Evolutionary conservation across 2,888 invertebrate genomes (phyloP), one percentile per base, ranked within the genome.

Genomic region (Subacronicta megacephala): DNA sequence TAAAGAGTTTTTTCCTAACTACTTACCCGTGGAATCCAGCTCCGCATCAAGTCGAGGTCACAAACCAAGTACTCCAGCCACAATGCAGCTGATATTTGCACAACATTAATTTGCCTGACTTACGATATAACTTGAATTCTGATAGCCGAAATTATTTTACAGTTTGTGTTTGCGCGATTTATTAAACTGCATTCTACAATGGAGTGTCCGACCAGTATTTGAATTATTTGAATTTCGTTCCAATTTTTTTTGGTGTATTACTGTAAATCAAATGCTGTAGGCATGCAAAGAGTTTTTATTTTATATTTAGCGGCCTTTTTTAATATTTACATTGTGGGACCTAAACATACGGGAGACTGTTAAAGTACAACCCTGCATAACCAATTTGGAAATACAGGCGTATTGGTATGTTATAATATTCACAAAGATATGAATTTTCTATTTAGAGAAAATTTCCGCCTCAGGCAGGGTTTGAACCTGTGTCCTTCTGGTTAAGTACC

Each of bases 21-120:
- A n/a, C n/a, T n/a, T n/a, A n/a, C n/a, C n/a, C 31, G 12, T 29
- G 7, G 12, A 26, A 42, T 33, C 2, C 13, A 10, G 33, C 16
- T 15, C 12, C 7, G 29, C 41, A 16, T 23, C 35, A 16, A 16
- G 12, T 18, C 23, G 7, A 16, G 17, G 12, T 42, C 57, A 26
- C 20, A 13, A 38, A 20, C 20, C 37, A 65, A 59, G 43, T 42
- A 18, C 40, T 33, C 38, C 15, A 5, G 26, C 29, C n/a, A 65
- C 29, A 53, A 59, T 68, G 47, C 69, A 68, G 75, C 59, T 70
- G 62, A 72, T 71, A 75, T 72, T 72, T 72, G 68, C 62, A 70
- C 66, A 62, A 55, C 56, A 49, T 67, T 75, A 70, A 81, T 80
- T 80, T 75, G 35, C 65, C 50, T 74, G 72, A 78, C 71, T 80